These are phyloP conservation scores for Rhinoptilus africanus DNA, from an alignment of 2,113 vertebrate genomes.

Conservation along the genomic window DNA sequence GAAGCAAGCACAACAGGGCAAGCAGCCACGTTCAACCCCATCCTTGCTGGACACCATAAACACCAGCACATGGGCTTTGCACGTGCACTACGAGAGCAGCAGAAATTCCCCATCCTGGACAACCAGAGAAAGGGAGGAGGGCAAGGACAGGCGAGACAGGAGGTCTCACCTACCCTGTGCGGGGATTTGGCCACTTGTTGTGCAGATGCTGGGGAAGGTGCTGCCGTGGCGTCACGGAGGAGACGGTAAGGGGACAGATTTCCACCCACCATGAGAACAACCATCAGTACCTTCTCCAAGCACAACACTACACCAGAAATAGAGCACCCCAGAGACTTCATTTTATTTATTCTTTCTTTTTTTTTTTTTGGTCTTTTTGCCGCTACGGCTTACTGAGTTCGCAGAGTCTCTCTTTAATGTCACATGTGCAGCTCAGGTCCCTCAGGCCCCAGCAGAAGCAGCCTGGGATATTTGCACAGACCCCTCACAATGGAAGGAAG, in stretches of 20 bases:
- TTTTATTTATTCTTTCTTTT: not conserved
- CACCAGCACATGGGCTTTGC: not conserved
- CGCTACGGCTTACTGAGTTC: not conserved
- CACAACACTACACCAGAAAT: not conserved
- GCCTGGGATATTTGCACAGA: slow-evolving; percentile 69
- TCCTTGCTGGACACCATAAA: not conserved
- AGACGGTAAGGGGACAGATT: not conserved
- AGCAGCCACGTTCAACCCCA: not conserved
- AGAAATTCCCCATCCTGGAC: not conserved
- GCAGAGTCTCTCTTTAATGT: slow-evolving; percentile 1
- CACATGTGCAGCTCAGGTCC: not conserved
- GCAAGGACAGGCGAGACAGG: accelerated
- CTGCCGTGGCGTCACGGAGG: accelerated
- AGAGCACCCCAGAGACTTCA: not conserved
- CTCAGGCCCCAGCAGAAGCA: slow-evolving; percentile 22
- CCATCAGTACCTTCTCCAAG: not conserved
- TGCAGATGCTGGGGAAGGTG: not conserved
- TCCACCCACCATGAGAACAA: not conserved
- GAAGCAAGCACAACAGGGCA: accelerated
- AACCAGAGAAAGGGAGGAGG: not conserved
- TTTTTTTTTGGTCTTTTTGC: not conserved
- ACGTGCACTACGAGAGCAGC: accelerated
- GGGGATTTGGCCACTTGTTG: not conserved
- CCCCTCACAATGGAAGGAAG: slow-evolving; percentile 88
- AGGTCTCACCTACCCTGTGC: not conserved